Base-by-base conservation (phyloP, 2,888 invertebrate genomes). In the Drosophila silvestris region DNA sequence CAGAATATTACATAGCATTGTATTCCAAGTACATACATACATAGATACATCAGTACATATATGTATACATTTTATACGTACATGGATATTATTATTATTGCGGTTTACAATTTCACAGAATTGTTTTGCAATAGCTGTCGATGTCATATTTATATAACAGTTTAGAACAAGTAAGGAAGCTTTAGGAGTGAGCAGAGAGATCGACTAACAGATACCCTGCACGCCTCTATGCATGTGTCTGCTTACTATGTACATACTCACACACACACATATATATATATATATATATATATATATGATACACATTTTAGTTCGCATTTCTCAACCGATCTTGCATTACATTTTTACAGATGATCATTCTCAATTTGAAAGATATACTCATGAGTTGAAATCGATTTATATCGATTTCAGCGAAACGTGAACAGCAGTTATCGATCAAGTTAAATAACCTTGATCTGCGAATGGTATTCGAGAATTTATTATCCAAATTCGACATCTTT, bases 81-180 rank as follows among this genome's bases (percentile, higher is more conserved):
- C 52, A 53, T 35, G 22, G 19, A 47, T 32, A 59, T 56, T 37
- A 30, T 57, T 39, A 28, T 53, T 37, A 30, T 41, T 51, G 65
- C 39, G 67, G 77, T 82, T 66, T 86, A 64, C 53, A 69, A 75
- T 83, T 82, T 83, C 83, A 80, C 67, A 72, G 64, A 72, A 82
- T 70, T 85, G 81, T 75, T 83, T 57, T 75, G 54, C 65, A 74
- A 53, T 56, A 59, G 53, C 41, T 47, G 41, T 47, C 65, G 28
- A 64, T 65, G 41, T 54, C 47, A 28, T 50, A 30, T 47, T 71
- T 70, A 70, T 70, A 70, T 70, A 71, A 64, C 39, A 51, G 44
- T 37, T 47, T 35, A 47, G 26, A 47, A 9, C 9, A 47, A 26
- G 47, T 26, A 47, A 47, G 47, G 9, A 26, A 26, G 47, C 16